Conservation (phyloP, 2,797 vertebrate genomes). For the Leptatherina wallacei region DNA sequence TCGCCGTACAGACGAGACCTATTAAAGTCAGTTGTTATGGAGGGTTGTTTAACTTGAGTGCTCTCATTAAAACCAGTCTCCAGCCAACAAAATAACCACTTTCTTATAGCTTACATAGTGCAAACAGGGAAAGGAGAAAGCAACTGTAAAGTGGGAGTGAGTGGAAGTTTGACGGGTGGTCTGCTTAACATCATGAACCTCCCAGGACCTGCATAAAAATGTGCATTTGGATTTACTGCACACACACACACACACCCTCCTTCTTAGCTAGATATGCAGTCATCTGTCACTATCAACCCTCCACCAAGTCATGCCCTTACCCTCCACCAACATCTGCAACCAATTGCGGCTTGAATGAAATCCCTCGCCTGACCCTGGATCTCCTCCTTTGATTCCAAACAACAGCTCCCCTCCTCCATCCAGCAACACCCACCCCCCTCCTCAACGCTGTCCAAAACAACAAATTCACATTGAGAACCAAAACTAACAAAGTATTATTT, state of each 20-base stretch:
- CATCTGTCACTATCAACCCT: conserved; percentile 50
- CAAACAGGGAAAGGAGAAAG: conserved; percentile 35
- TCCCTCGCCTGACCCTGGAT: conserved; percentile 58
- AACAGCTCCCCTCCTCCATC: neutral
- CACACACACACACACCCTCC: conserved; percentile 14
- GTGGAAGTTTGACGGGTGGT: conserved; percentile 59
- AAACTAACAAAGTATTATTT: neutral
- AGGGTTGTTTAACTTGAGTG: conserved; percentile 71
- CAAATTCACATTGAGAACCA: neutral
- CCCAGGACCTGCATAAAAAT: conserved; percentile 54
- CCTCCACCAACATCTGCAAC: conserved; percentile 77
- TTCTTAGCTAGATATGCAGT: conserved; percentile 34
- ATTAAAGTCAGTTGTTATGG: conserved; percentile 73
- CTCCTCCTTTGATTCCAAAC: conserved; percentile 29
- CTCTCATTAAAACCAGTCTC: conserved; percentile 75
- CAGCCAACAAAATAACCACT: conserved; percentile 70
- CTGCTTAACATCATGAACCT: conserved; percentile 63
- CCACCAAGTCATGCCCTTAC: conserved; percentile 39
- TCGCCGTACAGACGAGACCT: conserved; percentile 60
- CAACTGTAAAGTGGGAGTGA: conserved; percentile 33
- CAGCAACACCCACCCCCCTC: neutral
- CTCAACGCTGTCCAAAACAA: neutral
- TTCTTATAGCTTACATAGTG: conserved; percentile 62
- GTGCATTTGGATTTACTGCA: conserved; percentile 51
- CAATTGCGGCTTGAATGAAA: conserved; percentile 68